Percentiles rank a stretch among this genome's conserved stretches.
Conservation (phyloP, 2,888 invertebrate genomes). For the Eustalomyia histrio region DNA sequence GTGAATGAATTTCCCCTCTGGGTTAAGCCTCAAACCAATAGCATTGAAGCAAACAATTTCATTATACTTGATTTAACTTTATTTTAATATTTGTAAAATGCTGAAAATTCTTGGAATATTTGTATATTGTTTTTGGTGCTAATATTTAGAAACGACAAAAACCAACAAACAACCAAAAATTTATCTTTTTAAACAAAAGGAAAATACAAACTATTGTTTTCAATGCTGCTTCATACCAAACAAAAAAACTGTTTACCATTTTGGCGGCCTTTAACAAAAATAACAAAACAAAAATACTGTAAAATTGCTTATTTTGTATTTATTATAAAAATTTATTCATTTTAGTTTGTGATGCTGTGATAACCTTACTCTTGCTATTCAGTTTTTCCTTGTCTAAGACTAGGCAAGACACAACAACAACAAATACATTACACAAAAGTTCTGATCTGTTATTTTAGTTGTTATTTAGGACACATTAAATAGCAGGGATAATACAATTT, state of each 20-base stretch:
- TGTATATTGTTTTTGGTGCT: too few relatives aligned
- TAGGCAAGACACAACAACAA: background rate
- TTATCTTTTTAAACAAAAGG: conserved; percentile 3
- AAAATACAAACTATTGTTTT: background rate
- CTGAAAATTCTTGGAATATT: background rate
- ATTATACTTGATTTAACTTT: background rate
- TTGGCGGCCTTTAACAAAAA: background rate
- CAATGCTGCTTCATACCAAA: background rate
- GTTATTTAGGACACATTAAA: background rate
- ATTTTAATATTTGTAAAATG: background rate
- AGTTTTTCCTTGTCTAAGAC: background rate
- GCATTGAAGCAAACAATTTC: conserved; percentile 1
- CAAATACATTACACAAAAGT: background rate
- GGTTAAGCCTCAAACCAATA: background rate
- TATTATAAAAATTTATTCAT: background rate
- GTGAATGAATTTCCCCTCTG: background rate
- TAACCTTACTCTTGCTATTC: background rate
- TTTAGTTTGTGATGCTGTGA: background rate
- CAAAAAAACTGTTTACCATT: background rate
- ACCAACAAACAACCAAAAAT: background rate
- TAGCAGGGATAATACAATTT: background rate
- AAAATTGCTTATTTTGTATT: conserved; percentile 7
- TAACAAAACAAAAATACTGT: background rate
- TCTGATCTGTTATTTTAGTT: background rate
- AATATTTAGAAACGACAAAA: background rate